phyloP scores from a whole-genome alignment of 2,797 vertebrate genomes.

The Discoglossus pictus region DNA sequence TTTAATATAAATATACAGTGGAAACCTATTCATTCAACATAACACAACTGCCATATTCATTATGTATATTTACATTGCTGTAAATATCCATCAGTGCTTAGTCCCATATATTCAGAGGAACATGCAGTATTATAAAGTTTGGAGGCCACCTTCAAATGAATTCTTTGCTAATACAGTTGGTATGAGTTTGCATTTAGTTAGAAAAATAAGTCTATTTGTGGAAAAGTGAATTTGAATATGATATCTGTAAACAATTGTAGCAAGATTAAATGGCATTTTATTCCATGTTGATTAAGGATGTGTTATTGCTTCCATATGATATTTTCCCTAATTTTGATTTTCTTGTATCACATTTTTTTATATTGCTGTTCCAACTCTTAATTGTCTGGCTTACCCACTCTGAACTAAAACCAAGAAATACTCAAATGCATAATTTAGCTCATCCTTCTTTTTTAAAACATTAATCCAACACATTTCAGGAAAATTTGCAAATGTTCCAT shows the following conservation, averaged over 20 bases:
- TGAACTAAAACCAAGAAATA: conserved; percentile 8
- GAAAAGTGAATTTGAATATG: conserved; percentile 11
- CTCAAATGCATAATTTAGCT: conserved; percentile 5
- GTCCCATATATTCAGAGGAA: neutral
- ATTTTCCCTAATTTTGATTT: conserved; percentile 3
- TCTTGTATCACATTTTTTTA: conserved; percentile 19
- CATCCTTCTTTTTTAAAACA: conserved; percentile 15
- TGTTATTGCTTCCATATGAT: conserved; percentile 42
- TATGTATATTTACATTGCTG: neutral
- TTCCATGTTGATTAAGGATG: conserved; percentile 37
- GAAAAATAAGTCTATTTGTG: conserved; percentile 17
- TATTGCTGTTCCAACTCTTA: conserved; percentile 21
- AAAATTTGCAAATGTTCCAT: neutral
- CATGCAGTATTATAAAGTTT: neutral
- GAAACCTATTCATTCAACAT: too few species aligned
- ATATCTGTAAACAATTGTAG: conserved; percentile 42
- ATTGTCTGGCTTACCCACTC: conserved; percentile 17
- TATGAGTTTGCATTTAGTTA: conserved; percentile 7
- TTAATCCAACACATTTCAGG: conserved; percentile 2
- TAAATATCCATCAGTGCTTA: neutral
- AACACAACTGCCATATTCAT: too few species aligned
- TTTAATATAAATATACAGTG: too few species aligned
- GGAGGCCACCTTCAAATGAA: conserved; percentile 16
- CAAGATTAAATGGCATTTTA: conserved; percentile 37
- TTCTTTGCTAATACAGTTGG: conserved; percentile 9